Evolutionary conservation across 2,797 vertebrate genomes (phyloP), one percentile per base, ranked within the genome.

Genomic region (Poeciliopsis paucimaculata): DNA sequence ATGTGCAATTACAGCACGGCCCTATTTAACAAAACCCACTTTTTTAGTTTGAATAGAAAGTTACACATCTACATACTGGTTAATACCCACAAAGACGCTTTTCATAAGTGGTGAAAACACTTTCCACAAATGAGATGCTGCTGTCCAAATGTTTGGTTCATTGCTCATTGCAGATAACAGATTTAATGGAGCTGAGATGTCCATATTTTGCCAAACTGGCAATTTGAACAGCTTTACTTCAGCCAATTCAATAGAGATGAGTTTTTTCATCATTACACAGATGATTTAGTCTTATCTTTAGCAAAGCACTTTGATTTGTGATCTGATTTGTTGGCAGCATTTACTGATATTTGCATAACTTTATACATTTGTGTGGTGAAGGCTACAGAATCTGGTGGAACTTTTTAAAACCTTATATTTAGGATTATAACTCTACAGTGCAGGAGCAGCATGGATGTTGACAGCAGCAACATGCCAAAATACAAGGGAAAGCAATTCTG

Each of bases 81-180:
- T 55, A 57, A 46, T 80, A 75, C 28, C 73, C 53, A 23, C 60
- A 71, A 20, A 51, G 36, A 41, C 72, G 46, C 43, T 53, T 41
- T 34, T 81, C 57, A 66, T 46, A 77, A 77, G 46, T 73, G 70
- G 70, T 26, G 0, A 81, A 76, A 62, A 28, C 45, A 64, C 16
- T 77, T 23, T n/a, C 20, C 23, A 45, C 55, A 73, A 53, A 77
- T 16, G 16, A 57, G 49, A 72, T 43, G 26, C 36, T 31, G 49
- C 49, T 5, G 34, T 23, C 47, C 28, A 31, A 76, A 36, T 70
- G 73, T 75, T 80, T n/a, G 45, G 28, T 46, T 23, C 72, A 45
- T 47, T 51, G 31, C 71, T 49, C 41, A 47, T 64, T 81, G 18
- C 45, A 51, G n/a, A 60, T n/a, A 11, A 3, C 12, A 9, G 7